These are phyloP conservation scores for Rosalia funebris DNA, from an alignment of 2,888 invertebrate species.

Conservation along the genomic window DNA sequence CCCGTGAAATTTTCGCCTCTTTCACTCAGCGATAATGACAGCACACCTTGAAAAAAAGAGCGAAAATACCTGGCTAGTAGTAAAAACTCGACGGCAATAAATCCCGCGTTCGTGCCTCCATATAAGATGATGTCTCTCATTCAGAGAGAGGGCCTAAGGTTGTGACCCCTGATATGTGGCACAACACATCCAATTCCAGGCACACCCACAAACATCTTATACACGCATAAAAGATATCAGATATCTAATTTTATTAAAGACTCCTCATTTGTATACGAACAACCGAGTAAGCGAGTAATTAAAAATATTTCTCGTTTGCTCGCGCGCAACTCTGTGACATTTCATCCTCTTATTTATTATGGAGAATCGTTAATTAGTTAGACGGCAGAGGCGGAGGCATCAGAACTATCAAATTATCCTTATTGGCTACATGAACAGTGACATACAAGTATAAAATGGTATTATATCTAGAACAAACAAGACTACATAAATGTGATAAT, in stretches of 20 bases:
- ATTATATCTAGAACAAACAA: neutral
- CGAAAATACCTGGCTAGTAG: no score
- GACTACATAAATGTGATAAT: no score
- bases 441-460: neutral
- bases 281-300: slow-evolving; percentile 22
- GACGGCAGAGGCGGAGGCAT: slow-evolving; percentile 5
- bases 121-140: slow-evolving; percentile 38
- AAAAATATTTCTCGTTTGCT: slow-evolving; percentile 24
- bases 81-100: slow-evolving; percentile 27
- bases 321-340: slow-evolving; percentile 12
- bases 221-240: slow-evolving; percentile 42
- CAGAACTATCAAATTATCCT: no score
- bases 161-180: slow-evolving; percentile 51
- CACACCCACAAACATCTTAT: slow-evolving; percentile 40
- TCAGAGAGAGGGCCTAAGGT: slow-evolving; percentile 46
- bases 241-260: slow-evolving; percentile 41
- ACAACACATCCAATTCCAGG: slow-evolving; percentile 45
- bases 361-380: slow-evolving; percentile 14
- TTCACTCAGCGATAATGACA: no score
- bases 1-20: no score
- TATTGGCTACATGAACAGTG: neutral
- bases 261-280: slow-evolving; percentile 26
- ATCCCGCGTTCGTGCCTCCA: slow-evolving; percentile 31
- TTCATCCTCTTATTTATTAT: slow-evolving; percentile 22
- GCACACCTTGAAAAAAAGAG: no score